phyloP scores from a whole-genome alignment of 2,888 invertebrate species.

The Polymixis flavicincta region DNA sequence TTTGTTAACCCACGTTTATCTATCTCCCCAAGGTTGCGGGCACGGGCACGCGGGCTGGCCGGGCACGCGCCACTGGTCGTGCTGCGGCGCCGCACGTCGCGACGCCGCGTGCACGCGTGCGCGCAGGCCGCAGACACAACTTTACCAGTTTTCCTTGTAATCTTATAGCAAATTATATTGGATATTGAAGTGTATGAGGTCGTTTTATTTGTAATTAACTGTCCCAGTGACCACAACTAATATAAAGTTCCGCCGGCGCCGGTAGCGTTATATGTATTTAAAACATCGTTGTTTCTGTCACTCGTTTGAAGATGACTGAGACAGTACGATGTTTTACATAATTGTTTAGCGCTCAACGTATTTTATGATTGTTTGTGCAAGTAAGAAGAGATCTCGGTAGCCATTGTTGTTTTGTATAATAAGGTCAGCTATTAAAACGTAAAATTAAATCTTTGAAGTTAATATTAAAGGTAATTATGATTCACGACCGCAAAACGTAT shows the following conservation, averaged over 20 bases:
- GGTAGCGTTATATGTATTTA: not conserved
- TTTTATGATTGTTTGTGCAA: too few species aligned
- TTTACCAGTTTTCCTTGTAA: constrained; percentile 91
- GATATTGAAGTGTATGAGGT: constrained; percentile 9
- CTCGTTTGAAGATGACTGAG: not conserved
- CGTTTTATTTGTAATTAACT: constrained; percentile 11
- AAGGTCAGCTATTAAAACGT: not conserved
- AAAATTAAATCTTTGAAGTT: not conserved
- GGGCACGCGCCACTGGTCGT: constrained; percentile 95
- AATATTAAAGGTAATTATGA: too few species aligned
- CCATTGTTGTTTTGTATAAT: not conserved
- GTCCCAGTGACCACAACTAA: too few species aligned
- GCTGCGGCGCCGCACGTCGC: constrained; percentile 93
- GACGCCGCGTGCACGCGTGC: constrained; percentile 91
- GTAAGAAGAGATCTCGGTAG: not conserved
- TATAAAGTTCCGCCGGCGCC: too few species aligned
- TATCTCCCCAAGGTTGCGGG: constrained; percentile 91
- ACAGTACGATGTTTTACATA: not conserved
- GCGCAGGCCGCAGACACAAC: constrained; percentile 62
- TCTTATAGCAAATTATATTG: not conserved
- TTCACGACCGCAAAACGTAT: too few species aligned
- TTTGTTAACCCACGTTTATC: not conserved
- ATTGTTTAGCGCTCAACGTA: not conserved
- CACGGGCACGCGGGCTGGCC: constrained; percentile 96
- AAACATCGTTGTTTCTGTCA: not conserved